Conservation (phyloP, 2,888 invertebrate species). For the Eudemis profundana region DNA sequence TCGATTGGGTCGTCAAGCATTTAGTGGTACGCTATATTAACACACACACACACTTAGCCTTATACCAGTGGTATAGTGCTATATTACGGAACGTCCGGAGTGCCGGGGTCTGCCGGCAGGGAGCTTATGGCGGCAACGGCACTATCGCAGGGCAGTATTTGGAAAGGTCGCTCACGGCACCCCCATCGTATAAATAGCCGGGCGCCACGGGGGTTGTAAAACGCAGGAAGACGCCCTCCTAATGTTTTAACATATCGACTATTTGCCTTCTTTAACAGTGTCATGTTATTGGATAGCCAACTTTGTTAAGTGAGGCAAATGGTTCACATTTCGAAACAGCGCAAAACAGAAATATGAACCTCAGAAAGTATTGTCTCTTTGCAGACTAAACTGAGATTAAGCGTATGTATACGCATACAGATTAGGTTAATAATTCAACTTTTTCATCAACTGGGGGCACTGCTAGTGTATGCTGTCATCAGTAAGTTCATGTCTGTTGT, state of each 20-base stretch:
- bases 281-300: not conserved
- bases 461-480: no score
- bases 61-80: not conserved
- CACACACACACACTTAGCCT: not conserved
- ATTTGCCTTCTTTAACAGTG: slow-evolving; percentile 10
- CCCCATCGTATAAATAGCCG: slow-evolving; percentile 57
- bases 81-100: no score
- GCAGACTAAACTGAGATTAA: no score
- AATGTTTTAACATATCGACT: slow-evolving; percentile 76
- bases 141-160: slow-evolving; percentile 61
- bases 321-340: not conserved
- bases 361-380: no score
- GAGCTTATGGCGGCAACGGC: slow-evolving; percentile 10
- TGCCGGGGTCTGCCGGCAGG: slow-evolving; percentile 5
- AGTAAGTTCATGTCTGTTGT: no score
- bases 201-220: slow-evolving; percentile 70
- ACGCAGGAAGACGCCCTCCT: slow-evolving; percentile 64
- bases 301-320: not conserved
- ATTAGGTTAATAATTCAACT: no score
- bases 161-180: slow-evolving; percentile 73
- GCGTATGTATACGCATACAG: no score
- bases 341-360: not conserved
- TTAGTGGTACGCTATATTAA: not conserved
- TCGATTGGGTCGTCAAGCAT: no score
- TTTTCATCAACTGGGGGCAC: no score